A percentile compares a stretch with the other conserved stretches of the same genome.
phyloP scores from a whole-genome alignment of 2,888 invertebrate species.

The Spodoptera picta region DNA sequence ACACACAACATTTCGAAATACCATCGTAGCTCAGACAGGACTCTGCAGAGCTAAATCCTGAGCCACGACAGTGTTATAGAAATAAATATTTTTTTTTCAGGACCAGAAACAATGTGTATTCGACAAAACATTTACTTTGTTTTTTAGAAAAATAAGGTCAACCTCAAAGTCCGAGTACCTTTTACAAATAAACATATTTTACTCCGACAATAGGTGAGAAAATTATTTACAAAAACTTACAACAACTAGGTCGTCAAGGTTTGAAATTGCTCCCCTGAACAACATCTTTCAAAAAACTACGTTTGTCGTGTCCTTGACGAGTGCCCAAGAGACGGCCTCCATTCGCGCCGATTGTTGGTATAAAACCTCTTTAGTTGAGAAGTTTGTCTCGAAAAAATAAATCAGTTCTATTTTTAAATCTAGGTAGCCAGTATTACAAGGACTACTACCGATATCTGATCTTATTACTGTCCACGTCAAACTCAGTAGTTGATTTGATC shows the following conservation, averaged over 20 bases:
- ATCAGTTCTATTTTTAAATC: slow-evolving; percentile 11
- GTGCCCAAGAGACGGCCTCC: slow-evolving; percentile 47
- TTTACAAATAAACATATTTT: no score
- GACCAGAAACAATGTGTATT: no score
- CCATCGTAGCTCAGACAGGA: no score
- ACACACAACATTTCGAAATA: no score
- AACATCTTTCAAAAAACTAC: slow-evolving; percentile 52
- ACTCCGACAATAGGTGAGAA: not conserved
- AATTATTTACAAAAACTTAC: slow-evolving; percentile 18
- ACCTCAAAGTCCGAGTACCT: no score
- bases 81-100: no score
- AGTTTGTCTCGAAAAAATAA: slow-evolving; percentile 13
- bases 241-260: slow-evolving; percentile 28
- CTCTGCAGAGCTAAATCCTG: no score
- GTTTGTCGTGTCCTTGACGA: slow-evolving; percentile 32
- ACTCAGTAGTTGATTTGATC: slow-evolving; percentile 30
- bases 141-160: no score
- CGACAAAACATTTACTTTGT: no score
- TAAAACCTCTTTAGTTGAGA: slow-evolving; percentile 19
- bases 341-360: slow-evolving; percentile 36
- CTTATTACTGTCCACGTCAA: slow-evolving; percentile 27
- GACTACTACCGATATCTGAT: slow-evolving; percentile 38
- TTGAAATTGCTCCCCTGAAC: slow-evolving; percentile 50
- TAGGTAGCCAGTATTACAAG: slow-evolving; percentile 10
- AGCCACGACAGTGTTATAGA: no score